Evolutionary conservation across 2,113 vertebrate genomes (phyloP).

Genomic region (Laterallus jamaicensis): DNA sequence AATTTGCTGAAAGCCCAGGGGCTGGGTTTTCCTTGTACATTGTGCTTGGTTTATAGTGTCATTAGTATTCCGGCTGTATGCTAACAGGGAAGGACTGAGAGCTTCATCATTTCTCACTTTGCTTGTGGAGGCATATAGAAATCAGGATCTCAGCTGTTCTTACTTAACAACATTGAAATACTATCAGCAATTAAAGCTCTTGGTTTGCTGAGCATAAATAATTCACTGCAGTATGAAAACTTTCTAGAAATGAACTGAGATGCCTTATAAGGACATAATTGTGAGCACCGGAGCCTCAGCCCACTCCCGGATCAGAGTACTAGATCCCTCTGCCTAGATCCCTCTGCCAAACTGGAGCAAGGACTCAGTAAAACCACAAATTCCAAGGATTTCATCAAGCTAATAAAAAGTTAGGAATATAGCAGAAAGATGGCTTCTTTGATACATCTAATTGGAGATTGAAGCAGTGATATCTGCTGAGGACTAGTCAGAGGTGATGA

Average conservation of each 20-base stretch:
- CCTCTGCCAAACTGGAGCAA: background rate
- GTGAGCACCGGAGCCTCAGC: background rate
- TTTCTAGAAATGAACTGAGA: background rate
- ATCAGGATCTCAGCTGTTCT: background rate
- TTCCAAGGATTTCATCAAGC: background rate
- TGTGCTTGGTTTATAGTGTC: background rate
- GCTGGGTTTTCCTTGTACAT: background rate
- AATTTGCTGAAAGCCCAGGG: background rate
- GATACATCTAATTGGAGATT: background rate
- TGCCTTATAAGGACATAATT: background rate
- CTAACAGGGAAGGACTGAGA: background rate
- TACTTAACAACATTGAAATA: background rate
- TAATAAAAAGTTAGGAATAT: slow-evolving; percentile 1
- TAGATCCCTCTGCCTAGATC: background rate
- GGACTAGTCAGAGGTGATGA: background rate
- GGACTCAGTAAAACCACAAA: slow-evolving; percentile 9
- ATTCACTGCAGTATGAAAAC: background rate
- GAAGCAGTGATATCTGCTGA: background rate
- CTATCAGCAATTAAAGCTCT: background rate
- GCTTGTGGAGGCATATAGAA: background rate
- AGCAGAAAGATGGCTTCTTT: background rate
- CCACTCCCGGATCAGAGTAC: background rate
- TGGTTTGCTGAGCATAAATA: background rate
- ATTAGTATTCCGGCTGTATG: background rate
- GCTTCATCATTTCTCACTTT: background rate